Base-by-base conservation (phyloP, 2,888 invertebrate genomes). In the Lamellibrachia satsuma region DNA sequence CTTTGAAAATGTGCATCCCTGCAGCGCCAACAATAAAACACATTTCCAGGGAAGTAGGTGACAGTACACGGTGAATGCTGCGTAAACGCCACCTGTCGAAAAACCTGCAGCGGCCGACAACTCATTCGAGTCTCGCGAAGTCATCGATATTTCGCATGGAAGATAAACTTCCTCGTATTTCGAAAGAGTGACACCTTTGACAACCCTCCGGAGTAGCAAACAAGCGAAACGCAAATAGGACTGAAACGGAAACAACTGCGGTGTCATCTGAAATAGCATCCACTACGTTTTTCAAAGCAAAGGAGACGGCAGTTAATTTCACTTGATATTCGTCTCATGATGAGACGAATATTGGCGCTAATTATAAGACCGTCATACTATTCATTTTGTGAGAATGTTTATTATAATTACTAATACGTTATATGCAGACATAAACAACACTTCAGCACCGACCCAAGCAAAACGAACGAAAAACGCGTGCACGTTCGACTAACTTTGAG, bases 141-240 rank as follows among this genome's bases (percentile, higher is more conserved):
- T 75, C 75, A 75, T 75, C 75, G 75, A 75, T 75, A 75, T 75
- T 75, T 75, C n/a, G 75, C 75, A 75, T 75, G 75, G 75, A 75
- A 75, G 75, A 75, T 75, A 75, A 75, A 75, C 75, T 75, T 75
- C 75, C 75, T n/a, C 22, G 75, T 75, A 75, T 11, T 75, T 75
- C 75, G 15, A 15, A 75, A 75, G 75, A 15, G 75, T 75, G 75
- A 75, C 75, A 75, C 75, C 75, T 75, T 75, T n/a, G 75, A 75
- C 15, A 75, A 57, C 22, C 22, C 75, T 22, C 75, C 75, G 39
- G 75, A 22, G 75, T 75, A 75, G 22, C 75, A 75, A 75, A 75
- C 75, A 75, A 75, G 75, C 22, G n/a, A 75, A 75, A 15, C 75
- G 9, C 3, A 75, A 75, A 75, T n/a, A 15, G 15, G 75, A 75